Conservation (phyloP, 2,797 vertebrate species). For the Spondyliosoma cantharus region DNA sequence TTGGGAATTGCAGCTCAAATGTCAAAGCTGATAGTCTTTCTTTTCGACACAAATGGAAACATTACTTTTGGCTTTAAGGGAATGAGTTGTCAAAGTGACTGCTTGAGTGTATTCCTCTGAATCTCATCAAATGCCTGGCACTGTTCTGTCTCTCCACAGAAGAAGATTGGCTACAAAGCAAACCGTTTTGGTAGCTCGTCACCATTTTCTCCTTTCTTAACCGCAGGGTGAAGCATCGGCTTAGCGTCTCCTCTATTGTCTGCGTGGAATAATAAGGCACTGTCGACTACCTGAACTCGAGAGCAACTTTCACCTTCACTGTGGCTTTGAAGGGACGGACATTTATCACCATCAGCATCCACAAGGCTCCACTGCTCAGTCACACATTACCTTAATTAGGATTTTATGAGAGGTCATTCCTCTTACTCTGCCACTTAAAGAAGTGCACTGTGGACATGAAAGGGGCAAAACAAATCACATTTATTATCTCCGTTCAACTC, state of each 20-base stretch:
- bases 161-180: constrained; percentile 55
- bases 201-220: constrained; percentile 6
- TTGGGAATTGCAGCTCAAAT: constrained; percentile 66
- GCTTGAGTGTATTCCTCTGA: constrained; percentile 53
- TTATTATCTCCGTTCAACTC: constrained; percentile 76
- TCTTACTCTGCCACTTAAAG: constrained; percentile 74
- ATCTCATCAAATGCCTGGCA: constrained; percentile 65
- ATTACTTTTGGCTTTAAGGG: constrained; percentile 69
- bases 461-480: constrained; percentile 81
- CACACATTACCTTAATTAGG: constrained; percentile 82
- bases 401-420: constrained; percentile 81
- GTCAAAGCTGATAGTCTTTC: constrained; percentile 71
- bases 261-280: constrained; percentile 51
- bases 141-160: constrained; percentile 35
- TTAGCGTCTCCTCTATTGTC: constrained; percentile 51
- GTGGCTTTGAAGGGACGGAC: constrained; percentile 54
- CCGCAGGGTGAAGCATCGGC: constrained; percentile 30
- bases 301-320: constrained; percentile 75
- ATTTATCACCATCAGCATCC: constrained; percentile 78
- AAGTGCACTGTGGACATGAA: constrained; percentile 70
- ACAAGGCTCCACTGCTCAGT: constrained; percentile 71
- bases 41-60: constrained; percentile 67
- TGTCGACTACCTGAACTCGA: constrained; percentile 57
- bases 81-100: constrained; percentile 72
- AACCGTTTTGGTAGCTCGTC: constrained; percentile 58